These are phyloP conservation scores for Psilopsiagon aurifrons DNA, from an alignment of 2,113 vertebrate species.

Conservation along the genomic window DNA sequence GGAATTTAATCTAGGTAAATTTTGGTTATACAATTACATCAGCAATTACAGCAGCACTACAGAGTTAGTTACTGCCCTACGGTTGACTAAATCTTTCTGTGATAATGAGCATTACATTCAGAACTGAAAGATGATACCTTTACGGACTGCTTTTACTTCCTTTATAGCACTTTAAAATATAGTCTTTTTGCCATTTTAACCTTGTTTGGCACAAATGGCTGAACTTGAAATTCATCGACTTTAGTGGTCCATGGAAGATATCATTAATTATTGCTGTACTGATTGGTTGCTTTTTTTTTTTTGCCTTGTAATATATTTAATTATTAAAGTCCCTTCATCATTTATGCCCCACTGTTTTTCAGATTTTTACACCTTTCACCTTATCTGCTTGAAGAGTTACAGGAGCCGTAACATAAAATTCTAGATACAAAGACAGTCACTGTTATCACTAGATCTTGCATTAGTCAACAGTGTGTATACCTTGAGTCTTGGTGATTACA, in stretches of 20 bases:
- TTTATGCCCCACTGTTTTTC: conserved; percentile 52
- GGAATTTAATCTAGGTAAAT: conserved; percentile 7
- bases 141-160: conserved; percentile 75
- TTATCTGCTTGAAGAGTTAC: conserved; percentile 27
- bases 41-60: conserved; percentile 55
- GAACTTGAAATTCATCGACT: conserved; percentile 71
- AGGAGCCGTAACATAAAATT: background rate
- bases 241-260: conserved; percentile 61
- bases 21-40: background rate
- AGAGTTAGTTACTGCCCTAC: conserved; percentile 37
- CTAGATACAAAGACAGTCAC: background rate
- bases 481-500: background rate
- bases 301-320: conserved; percentile 30
- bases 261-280: conserved; percentile 64
- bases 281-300: background rate
- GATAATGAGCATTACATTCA: conserved; percentile 67
- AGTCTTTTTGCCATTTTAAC: conserved; percentile 75
- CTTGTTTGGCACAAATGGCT: conserved; percentile 78
- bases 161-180: conserved; percentile 71
- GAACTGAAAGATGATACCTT: conserved; percentile 67
- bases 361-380: conserved; percentile 51
- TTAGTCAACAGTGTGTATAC: background rate
- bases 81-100: conserved; percentile 62
- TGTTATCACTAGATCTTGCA: background rate
- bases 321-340: conserved; percentile 47